Evolutionary conservation across 2,113 vertebrate genomes (phyloP).

Genomic region (Cariama cristata): DNA sequence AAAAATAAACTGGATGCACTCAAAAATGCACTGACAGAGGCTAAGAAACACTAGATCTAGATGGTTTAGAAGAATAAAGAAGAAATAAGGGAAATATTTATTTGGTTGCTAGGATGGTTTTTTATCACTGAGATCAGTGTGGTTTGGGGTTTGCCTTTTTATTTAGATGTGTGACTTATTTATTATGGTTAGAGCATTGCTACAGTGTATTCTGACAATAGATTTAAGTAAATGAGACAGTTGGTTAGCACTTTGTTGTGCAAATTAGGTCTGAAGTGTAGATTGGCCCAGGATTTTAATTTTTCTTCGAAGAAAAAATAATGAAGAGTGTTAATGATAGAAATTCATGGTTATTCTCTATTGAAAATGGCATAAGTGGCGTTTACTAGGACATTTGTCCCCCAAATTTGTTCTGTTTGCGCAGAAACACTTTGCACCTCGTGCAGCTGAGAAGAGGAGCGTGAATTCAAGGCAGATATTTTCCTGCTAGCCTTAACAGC

Average conservation of each 20-base stretch:
- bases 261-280: background rate
- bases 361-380: background rate
- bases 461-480: background rate
- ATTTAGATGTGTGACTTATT: background rate
- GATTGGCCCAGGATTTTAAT: background rate
- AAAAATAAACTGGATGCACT: background rate
- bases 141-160: background rate
- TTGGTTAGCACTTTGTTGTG: background rate
- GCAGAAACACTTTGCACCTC: background rate
- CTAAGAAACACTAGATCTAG: background rate
- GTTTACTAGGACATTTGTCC: background rate
- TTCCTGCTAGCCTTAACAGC: background rate
- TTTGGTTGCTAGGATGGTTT: constrained; percentile 22
- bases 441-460: background rate
- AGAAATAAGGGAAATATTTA: background rate
- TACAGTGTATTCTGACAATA: background rate
- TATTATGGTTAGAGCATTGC: background rate
- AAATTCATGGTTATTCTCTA: background rate
- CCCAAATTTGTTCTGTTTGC: background rate
- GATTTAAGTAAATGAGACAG: background rate
- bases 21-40: background rate
- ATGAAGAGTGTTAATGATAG: background rate
- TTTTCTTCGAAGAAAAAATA: background rate
- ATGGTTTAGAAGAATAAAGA: constrained; percentile 14
- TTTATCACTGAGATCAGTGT: background rate